A percentile compares a stretch with the other conserved stretches of the same genome.
phyloP scores from a whole-genome alignment of 35 echinoderm and acorn worm species.

The Hemicentrotus pulcherrimus region DNA sequence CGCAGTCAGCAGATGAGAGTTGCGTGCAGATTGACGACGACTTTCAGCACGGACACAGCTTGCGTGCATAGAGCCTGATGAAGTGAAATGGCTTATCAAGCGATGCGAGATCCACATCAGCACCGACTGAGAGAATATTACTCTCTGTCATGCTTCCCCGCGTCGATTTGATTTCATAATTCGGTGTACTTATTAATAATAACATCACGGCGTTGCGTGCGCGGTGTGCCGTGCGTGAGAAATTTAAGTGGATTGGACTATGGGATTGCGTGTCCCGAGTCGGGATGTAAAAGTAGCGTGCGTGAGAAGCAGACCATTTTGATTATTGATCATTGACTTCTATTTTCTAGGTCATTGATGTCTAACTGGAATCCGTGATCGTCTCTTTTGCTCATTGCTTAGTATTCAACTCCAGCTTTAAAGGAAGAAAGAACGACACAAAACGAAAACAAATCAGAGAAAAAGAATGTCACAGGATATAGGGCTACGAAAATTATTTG shows the following conservation, averaged over 20 bases:
- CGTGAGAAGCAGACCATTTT: neutral
- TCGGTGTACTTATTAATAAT: neutral
- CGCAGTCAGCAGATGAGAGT: neutral
- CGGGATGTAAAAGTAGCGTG: neutral
- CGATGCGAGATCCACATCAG: neutral
- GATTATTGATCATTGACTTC: neutral
- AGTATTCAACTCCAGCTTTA: neutral
- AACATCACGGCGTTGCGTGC: neutral
- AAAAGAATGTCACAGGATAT: too few species aligned
- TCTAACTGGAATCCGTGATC: too few species aligned
- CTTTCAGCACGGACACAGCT: neutral
- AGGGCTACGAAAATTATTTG: too few species aligned
- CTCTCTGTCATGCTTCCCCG: neutral
- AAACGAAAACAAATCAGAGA: too few species aligned
- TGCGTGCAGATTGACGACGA: neutral
- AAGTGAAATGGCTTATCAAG: neutral
- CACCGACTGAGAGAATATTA: neutral
- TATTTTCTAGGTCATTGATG: neutral
- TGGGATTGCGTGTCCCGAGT: neutral
- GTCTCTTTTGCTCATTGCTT: neutral
- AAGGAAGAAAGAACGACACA: too few species aligned
- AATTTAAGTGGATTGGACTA: neutral
- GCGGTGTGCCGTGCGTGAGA: neutral
- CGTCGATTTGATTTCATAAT: slow-evolving; percentile 1
- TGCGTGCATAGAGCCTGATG: neutral